Evolutionary conservation across 2,888 invertebrate species (phyloP).

Genomic region (Heliconius sara): DNA sequence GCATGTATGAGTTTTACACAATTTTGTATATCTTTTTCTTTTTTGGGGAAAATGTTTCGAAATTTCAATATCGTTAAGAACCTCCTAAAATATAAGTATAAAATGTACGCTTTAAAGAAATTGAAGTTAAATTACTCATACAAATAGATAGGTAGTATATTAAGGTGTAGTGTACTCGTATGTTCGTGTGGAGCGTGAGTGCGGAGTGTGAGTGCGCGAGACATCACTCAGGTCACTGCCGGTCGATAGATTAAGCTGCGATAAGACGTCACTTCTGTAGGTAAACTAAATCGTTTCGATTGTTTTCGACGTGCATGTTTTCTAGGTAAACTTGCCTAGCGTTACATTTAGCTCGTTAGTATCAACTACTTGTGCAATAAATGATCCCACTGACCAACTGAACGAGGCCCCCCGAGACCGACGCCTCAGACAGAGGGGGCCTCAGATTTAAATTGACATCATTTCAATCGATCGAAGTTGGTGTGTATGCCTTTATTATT

Average conservation of each 20-base stretch:
- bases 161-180: slow-evolving; percentile 70
- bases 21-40: slow-evolving; percentile 42
- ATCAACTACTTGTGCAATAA: slow-evolving; percentile 78
- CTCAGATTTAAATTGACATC: slow-evolving; percentile 12
- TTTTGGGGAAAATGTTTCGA: slow-evolving; percentile 56
- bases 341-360: slow-evolving; percentile 61
- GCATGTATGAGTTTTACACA: slow-evolving; percentile 63
- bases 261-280: slow-evolving; percentile 50
- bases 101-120: slow-evolving; percentile 84
- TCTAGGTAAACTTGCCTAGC: slow-evolving; percentile 53
- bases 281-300: slow-evolving; percentile 41
- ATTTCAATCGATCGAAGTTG: slow-evolving; percentile 1
- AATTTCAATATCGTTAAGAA: slow-evolving; percentile 74
- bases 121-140: slow-evolving; percentile 77
- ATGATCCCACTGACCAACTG: slow-evolving; percentile 76
- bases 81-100: slow-evolving; percentile 80
- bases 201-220: slow-evolving; percentile 38
- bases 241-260: slow-evolving; percentile 69
- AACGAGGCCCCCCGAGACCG: slow-evolving; percentile 52
- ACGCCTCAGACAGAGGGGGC: slow-evolving; percentile 2
- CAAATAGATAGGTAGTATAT: slow-evolving; percentile 79
- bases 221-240: slow-evolving; percentile 71
- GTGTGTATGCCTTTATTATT: not conserved
- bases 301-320: slow-evolving; percentile 54
- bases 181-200: slow-evolving; percentile 66